Base-by-base conservation (phyloP, 2,113 vertebrate species). In the Psilopogon haemacephalus region DNA sequence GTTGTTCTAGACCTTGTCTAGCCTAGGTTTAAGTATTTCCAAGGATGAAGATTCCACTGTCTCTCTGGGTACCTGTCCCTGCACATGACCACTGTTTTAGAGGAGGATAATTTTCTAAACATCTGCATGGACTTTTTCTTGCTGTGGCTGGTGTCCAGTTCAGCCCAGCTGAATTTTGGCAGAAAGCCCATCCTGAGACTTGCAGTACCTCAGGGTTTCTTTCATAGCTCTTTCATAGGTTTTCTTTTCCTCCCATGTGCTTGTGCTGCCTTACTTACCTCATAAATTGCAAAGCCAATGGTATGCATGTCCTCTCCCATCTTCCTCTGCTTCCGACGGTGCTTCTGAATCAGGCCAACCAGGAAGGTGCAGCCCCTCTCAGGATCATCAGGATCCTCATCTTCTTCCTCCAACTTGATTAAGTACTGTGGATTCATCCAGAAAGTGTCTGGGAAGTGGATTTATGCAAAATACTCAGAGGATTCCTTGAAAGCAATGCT, bases 241-340 rank as follows among this genome's bases (percentile, higher is more conserved):
- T 37, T 44, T 33, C 50, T 81, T 55, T 37, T 69, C 46, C 55
- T 62, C n/a, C 63, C 52, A 28, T 16, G 23, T 6, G 38, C 26
- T 17, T 44, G 19, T 1, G 4, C 30, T 28, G 76, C 27, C 32
- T 26, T 37, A 69, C 97, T 69, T 91, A 98, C 99, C 98, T 99
- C 98, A 8, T 99, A 99, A 96, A 99, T 99, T 8, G 98, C 98
- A 9, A 98, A 99, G 68, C 99, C 98, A 0, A 99, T 98, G 44
- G 99, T 99, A 94, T 99, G 98, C 99, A 99, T 99, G 97, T 99
- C 99, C 91, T 99, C 98, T 12, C 99, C 99, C 68, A 98, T 97
- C 93, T 98, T 99, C 24, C 99, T 96, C 72, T 98, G 95, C 63
- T 93, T 98, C 32, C 99, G 95, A 23, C 99, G 98, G 96, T 99